phyloP scores from a whole-genome alignment of 2,888 invertebrate genomes.

The Congeria kusceri region DNA sequence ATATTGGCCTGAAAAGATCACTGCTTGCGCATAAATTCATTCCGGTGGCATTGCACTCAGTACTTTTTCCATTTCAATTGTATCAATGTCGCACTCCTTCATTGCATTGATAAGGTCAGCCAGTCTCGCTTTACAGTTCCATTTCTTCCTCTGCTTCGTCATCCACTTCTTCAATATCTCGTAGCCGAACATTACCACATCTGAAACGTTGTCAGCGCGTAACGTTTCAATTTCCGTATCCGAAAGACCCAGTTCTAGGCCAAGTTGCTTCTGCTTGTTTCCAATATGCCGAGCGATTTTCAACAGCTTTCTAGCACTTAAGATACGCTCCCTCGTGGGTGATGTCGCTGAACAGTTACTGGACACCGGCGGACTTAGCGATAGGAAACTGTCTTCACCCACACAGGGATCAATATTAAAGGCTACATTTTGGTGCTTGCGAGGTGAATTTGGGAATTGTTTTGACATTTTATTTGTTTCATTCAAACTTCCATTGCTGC shows the following conservation, averaged over 20 bases:
- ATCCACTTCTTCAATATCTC: conserved; percentile 51
- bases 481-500: no score
- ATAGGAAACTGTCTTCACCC: no score
- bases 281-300: conserved; percentile 42
- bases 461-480: no score
- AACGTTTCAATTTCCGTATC: conserved; percentile 31
- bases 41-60: not conserved
- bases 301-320: conserved; percentile 23
- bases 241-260: conserved; percentile 39
- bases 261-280: conserved; percentile 44
- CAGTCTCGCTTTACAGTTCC: conserved; percentile 20
- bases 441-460: no score
- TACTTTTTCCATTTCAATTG: conserved; percentile 14
- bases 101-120: conserved; percentile 37
- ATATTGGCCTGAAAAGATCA: no score
- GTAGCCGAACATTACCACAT: conserved; percentile 41
- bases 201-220: conserved; percentile 7
- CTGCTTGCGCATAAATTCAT: no score
- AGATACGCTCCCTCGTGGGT: no score
- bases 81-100: conserved; percentile 49
- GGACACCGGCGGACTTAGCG: no score
- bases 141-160: conserved; percentile 30
- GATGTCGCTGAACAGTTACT: no score
- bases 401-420: no score
- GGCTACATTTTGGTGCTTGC: no score